A percentile compares a stretch with the other conserved stretches of the same genome.
Conservation (phyloP, 92 coral and sea anemone genomes). For the Porites divaricata region DNA sequence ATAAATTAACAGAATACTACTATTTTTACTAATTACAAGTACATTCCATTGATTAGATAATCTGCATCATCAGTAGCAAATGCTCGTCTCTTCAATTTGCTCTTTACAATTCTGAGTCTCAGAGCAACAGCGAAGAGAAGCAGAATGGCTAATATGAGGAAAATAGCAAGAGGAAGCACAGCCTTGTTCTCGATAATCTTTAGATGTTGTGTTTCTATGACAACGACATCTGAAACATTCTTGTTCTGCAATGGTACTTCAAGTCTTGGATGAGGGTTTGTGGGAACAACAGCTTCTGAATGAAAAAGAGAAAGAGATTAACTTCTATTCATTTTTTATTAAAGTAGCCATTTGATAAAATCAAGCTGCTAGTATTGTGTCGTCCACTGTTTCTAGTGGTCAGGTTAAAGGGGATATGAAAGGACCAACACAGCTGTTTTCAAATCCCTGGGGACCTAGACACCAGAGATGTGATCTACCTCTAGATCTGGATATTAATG, state of each 20-base stretch:
- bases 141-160: constrained; percentile 87
- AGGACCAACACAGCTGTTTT: too few relatives aligned
- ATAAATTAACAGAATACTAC: not conserved
- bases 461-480: too few relatives aligned
- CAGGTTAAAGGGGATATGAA: too few relatives aligned
- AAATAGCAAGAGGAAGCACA: constrained; percentile 92
- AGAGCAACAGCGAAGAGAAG: constrained; percentile 86
- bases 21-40: constrained; percentile 50
- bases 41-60: constrained; percentile 99
- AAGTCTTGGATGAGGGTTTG: constrained; percentile 33
- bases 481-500: too few relatives aligned
- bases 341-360: too few relatives aligned
- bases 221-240: constrained; percentile 83
- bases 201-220: constrained; percentile 80
- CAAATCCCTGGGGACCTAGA: too few relatives aligned
- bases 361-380: too few relatives aligned
- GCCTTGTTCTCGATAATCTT: constrained; percentile 96
- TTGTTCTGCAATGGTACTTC: constrained; percentile 40
- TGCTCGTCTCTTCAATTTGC: constrained; percentile 86
- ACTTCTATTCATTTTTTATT: too few relatives aligned
- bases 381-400: too few relatives aligned
- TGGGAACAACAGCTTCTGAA: constrained; percentile 14
- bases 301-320: not conserved
- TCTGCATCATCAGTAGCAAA: constrained; percentile 99
- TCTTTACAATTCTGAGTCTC: constrained; percentile 87